Percentiles rank a stretch among this genome's conserved stretches.
Evolutionary conservation across 2,113 vertebrate genomes (phyloP).

Genomic region (Malurus alboscapulatus): DNA sequence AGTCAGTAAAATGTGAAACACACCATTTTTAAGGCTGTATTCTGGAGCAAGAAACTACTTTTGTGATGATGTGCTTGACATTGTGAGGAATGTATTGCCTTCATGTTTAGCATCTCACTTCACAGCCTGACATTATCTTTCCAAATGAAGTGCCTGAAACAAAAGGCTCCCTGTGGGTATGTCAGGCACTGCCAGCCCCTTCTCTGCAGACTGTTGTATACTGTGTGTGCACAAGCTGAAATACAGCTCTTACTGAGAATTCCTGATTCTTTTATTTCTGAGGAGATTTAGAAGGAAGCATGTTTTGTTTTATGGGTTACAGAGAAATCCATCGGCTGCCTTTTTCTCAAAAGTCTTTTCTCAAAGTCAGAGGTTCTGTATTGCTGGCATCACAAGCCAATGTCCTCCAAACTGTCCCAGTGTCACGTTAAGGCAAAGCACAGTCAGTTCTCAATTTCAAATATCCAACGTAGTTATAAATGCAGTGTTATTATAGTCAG

Average conservation of each 20-base stretch:
- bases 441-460: not conserved
- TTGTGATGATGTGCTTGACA: not conserved
- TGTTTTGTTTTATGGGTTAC: not conserved
- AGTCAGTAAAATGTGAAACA: not conserved
- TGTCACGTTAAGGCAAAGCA: not conserved
- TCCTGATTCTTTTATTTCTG: not conserved
- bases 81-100: not conserved
- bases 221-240: not conserved
- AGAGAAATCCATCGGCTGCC: not conserved
- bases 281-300: not conserved
- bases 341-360: not conserved
- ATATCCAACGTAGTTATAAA: not conserved
- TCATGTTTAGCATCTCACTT: not conserved
- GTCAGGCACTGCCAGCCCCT: not conserved
- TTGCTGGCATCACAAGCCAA: not conserved
- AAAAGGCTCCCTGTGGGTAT: not conserved
- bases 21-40: not conserved
- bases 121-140: not conserved
- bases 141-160: not conserved
- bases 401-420: not conserved
- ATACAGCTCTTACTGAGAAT: not conserved
- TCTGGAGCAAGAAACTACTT: not conserved
- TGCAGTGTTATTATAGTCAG: not conserved
- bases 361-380: not conserved
- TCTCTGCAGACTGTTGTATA: not conserved